Evolutionary conservation across 2,113 vertebrate species (phyloP), one percentile per base, ranked within the genome.

Genomic region (Sylvia atricapilla): DNA sequence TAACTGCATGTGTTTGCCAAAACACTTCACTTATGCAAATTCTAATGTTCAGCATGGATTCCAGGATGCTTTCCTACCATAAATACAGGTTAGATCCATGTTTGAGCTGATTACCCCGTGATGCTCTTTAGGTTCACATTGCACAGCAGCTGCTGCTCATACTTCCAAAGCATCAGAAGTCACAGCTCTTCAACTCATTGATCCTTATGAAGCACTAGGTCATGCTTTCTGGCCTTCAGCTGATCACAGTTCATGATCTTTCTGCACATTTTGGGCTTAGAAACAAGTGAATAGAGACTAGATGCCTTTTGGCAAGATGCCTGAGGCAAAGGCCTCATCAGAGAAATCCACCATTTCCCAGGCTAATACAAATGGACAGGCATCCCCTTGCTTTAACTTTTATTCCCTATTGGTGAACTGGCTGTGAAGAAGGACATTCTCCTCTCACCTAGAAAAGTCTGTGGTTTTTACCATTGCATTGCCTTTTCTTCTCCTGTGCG

Each of bases 171-270:
- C 84, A 58, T 49, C 49, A 55, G 15, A 81, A 97, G 35, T 84
- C 69, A 84, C 73, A 64, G 84, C 60, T 84, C 80, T 75, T 87
- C 56, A 64, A 41, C 37, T 60, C 37, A 81, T n/a, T 55, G 76
- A 74, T 69, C 92, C 87, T 72, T 90, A 49, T 18, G 68, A 92
- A 67, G 91, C 76, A 89, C 5, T 27, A 35, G 91, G 92, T 94
- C 90, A 93, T 8, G 4, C 62, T 83, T 86, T 63, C 86, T 80
- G 86, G 69, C 41, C 91, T 86, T 94, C 76, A 75, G 73, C 3
- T 87, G 92, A 92, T 72, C 83, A 70, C 79, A 89, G 93, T 37
- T 89, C 91, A 92, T 2, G 16, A 83, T 91, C 73, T 84, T 88
- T 88, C 92, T 68, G 60, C 86, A 55, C 20, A 37, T 70, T 86